Conservation (phyloP, 1,140 invertebrate species). For the Cheumatopsyche charites region DNA sequence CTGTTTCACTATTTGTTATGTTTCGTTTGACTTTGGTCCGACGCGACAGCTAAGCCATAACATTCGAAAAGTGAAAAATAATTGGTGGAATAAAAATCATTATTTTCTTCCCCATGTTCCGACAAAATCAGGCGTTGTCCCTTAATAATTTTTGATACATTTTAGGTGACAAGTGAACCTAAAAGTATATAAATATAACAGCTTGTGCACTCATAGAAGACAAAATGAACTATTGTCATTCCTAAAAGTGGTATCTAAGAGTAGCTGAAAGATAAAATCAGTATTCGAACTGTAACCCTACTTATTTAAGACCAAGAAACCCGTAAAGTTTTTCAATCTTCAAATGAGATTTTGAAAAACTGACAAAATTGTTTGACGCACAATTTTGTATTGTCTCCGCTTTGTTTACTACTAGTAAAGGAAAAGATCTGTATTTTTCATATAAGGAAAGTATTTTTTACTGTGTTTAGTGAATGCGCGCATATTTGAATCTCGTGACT, state of each 20-base stretch:
- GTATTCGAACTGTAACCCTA: conserved; percentile 23
- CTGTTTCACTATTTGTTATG: no score
- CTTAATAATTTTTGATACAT: conserved; percentile 21
- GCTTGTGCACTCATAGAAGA: conserved; percentile 22
- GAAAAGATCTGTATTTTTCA: not conserved
- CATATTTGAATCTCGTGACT: conserved; percentile 2
- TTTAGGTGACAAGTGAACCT: conserved; percentile 15
- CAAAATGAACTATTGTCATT: conserved; percentile 1
- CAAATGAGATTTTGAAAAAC: conserved; percentile 14
- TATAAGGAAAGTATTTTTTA: not conserved
- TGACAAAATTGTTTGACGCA: conserved; percentile 19
- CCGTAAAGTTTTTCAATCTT: conserved; percentile 16
- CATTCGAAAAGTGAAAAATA: conserved; percentile 1
- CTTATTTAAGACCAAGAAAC: conserved; percentile 23
- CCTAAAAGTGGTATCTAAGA: conserved; percentile 24
- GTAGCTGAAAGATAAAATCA: conserved; percentile 18
- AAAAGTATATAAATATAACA: conserved; percentile 16
- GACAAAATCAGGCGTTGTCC: conserved; percentile 15
- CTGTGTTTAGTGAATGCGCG: no score
- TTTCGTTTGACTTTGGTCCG: no score
- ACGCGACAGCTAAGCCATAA: not conserved
- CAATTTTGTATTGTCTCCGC: conserved; percentile 25
- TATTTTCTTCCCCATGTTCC: conserved; percentile 18
- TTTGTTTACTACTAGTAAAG: conserved; percentile 13
- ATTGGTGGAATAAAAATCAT: conserved; percentile 5